Percentiles rank a stretch among this genome's conserved stretches.
These are phyloP conservation scores for Heteractis magnifica DNA, from an alignment of 92 coral and sea anemone genomes.

Conservation along the genomic window DNA sequence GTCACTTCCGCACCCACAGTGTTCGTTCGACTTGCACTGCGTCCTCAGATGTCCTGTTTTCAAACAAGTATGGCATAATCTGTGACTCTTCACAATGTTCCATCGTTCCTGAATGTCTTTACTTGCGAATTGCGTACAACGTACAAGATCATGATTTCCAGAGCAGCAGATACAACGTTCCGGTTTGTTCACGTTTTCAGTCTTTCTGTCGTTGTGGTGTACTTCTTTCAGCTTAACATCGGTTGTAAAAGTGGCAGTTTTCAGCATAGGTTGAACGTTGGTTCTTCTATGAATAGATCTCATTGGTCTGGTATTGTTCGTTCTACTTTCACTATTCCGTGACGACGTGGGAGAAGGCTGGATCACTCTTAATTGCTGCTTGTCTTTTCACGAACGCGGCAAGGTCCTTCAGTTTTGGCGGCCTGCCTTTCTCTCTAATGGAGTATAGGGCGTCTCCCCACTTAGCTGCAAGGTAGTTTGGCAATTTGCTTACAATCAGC, in stretches of 20 bases:
- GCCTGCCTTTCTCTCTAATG: slow-evolving; percentile 50
- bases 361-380: slow-evolving; percentile 60
- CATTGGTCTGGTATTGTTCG: slow-evolving; percentile 4
- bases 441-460: slow-evolving; percentile 52
- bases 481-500: slow-evolving; percentile 39
- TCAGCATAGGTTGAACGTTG: not conserved
- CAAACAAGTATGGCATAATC: slow-evolving; percentile 42
- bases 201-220: not conserved
- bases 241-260: slow-evolving; percentile 3
- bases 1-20: slow-evolving; percentile 30
- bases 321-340: slow-evolving; percentile 7
- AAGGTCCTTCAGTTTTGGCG: slow-evolving; percentile 38
- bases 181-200: not conserved
- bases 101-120: slow-evolving; percentile 21
- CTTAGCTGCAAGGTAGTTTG: slow-evolving; percentile 40
- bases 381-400: slow-evolving; percentile 44
- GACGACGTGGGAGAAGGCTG: slow-evolving; percentile 21
- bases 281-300: not conserved
- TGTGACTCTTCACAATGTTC: slow-evolving; percentile 30
- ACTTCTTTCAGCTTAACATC: not conserved
- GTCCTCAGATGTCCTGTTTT: slow-evolving; percentile 30
- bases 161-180: slow-evolving; percentile 17
- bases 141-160: slow-evolving; percentile 6
- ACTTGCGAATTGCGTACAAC: not conserved
- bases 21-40: slow-evolving; percentile 1